Conservation (phyloP, 2,888 invertebrate species). For the Brenthis daphne region DNA sequence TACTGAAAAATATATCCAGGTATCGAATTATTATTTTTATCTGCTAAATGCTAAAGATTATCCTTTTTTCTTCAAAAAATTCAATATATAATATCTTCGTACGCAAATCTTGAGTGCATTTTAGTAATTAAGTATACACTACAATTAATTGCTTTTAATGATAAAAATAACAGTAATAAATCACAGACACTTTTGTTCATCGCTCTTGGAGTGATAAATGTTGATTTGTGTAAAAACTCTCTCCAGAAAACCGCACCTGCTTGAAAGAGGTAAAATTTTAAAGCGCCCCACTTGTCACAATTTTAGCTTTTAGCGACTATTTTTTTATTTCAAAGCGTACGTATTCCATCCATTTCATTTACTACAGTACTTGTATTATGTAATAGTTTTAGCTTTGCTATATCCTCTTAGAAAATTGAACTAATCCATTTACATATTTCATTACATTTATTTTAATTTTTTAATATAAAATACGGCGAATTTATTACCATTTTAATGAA, state of each 20-base stretch:
- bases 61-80: no score
- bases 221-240: conserved; percentile 22
- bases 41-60: no score
- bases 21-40: no score
- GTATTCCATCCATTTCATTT: conserved; percentile 18
- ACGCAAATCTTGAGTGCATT: no score
- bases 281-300: conserved; percentile 21
- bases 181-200: not conserved
- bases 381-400: conserved; percentile 1
- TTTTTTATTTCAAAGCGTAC: conserved; percentile 16
- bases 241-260: conserved; percentile 18
- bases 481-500: no score
- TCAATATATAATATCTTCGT: no score
- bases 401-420: no score
- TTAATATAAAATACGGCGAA: no score
- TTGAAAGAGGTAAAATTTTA: conserved; percentile 9
- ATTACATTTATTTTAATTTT: no score
- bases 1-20: no score
- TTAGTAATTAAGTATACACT: not conserved
- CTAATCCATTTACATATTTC: no score
- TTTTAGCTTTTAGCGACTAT: conserved; percentile 18
- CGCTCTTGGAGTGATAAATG: conserved; percentile 11
- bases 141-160: not conserved
- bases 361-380: conserved; percentile 7
- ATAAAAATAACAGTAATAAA: not conserved